Evolutionary conservation across 1,140 invertebrate species (phyloP).

Genomic region (Latrodectus geometricus): DNA sequence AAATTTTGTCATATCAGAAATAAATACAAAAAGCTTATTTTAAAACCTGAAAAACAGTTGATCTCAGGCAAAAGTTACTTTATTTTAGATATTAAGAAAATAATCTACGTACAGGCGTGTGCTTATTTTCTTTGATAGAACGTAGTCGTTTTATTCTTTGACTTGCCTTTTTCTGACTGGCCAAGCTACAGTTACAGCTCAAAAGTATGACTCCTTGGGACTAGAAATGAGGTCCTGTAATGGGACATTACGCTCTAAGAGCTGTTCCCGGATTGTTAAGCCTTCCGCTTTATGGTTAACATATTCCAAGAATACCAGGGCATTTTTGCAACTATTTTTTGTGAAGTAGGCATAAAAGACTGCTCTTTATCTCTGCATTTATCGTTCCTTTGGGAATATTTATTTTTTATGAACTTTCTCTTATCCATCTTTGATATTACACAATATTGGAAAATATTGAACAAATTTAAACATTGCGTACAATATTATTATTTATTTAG

Average conservation of each 20-base stretch:
- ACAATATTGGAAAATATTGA: no score
- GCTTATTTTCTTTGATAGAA: no score
- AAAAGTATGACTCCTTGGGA: constrained; percentile 26
- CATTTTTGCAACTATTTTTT: constrained; percentile 24
- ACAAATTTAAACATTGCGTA: no score
- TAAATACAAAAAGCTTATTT: no score
- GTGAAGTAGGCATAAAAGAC: not conserved
- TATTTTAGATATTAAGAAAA: no score
- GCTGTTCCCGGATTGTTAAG: not conserved
- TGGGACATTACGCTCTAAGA: constrained; percentile 21
- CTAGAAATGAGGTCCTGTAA: constrained; percentile 36
- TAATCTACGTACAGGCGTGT: no score
- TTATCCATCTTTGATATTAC: no score
- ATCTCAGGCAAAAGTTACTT: no score
- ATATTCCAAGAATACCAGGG: constrained; percentile 20
- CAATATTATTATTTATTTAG: no score
- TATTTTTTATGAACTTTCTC: constrained; percentile 4
- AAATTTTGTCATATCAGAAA: not conserved
- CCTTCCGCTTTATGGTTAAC: constrained; percentile 19
- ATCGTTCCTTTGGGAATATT: constrained; percentile 12
- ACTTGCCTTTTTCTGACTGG: constrained; percentile 7
- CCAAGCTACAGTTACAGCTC: constrained; percentile 24
- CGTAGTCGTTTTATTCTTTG: no score
- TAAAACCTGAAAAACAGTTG: no score
- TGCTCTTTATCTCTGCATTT: constrained; percentile 14